These are phyloP conservation scores for Helicoverpa armigera DNA, from an alignment of 1,140 invertebrate genomes.

Conservation along the genomic window DNA sequence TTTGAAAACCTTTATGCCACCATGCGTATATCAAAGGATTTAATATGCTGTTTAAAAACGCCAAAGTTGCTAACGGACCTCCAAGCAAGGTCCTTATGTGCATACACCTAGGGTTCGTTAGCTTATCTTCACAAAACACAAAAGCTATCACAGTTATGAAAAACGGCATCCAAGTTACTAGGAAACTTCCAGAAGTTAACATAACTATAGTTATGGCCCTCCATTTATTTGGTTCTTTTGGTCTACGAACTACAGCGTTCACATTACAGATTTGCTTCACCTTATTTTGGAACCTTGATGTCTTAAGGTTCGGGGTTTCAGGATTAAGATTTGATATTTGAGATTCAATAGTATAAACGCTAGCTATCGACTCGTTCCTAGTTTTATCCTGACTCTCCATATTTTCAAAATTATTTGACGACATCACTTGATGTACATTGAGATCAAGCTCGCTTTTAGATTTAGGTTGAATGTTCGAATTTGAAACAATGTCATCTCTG, in stretches of 20 bases:
- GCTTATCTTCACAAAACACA: conserved; percentile 83
- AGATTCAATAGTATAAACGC: conserved; percentile 66
- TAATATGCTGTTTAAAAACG: conserved; percentile 89
- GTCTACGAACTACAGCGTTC: conserved; percentile 47
- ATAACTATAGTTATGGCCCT: conserved; percentile 87
- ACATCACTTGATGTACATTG: conserved; percentile 45
- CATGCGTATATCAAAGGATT: conserved; percentile 92
- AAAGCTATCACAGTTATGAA: conserved; percentile 85
- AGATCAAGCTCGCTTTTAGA: conserved; percentile 69
- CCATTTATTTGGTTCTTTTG: conserved; percentile 84
- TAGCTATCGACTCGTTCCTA: conserved; percentile 62
- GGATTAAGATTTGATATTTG: conserved; percentile 49
- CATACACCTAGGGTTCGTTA: conserved; percentile 78
- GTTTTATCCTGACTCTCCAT: conserved; percentile 46
- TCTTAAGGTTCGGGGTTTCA: conserved; percentile 25
- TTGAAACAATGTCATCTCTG: conserved; percentile 46
- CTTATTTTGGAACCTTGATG: neutral
- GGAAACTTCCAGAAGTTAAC: conserved; percentile 87
- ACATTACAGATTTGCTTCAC: conserved; percentile 48
- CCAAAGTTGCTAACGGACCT: conserved; percentile 86
- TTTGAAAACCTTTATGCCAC: conserved; percentile 89
- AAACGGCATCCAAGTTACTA: conserved; percentile 81
- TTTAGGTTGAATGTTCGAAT: conserved; percentile 52
- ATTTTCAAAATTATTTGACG: conserved; percentile 48
- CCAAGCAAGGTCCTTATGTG: conserved; percentile 80